Evolutionary conservation across 1,140 invertebrate genomes (phyloP).

Genomic region (Gyrodactylus bullatarudis): DNA sequence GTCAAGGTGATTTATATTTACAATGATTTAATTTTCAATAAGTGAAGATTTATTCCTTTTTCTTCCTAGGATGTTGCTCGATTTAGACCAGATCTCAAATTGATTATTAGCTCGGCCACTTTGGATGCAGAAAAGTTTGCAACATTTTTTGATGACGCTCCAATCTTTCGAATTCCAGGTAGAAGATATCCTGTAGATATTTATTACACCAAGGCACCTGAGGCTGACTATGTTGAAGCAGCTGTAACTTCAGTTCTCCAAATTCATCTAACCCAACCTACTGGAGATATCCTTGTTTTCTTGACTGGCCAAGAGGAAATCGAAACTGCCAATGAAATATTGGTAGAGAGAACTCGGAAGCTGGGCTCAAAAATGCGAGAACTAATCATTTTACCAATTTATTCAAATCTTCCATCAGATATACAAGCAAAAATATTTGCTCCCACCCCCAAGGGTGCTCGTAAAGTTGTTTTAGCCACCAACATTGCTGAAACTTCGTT

Average conservation of each 20-base stretch:
- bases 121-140: constrained; percentile 92
- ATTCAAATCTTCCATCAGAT: constrained; percentile 85
- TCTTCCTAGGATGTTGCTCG: constrained; percentile 81
- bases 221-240: constrained; percentile 88
- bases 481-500: constrained; percentile 97
- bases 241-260: constrained; percentile 77
- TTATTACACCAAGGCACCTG: constrained; percentile 83
- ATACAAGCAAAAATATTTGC: constrained; percentile 94
- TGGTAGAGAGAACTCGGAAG: constrained; percentile 40
- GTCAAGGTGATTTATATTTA: background rate
- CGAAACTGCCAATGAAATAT: constrained; percentile 64
- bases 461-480: constrained; percentile 74
- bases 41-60: background rate
- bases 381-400: constrained; percentile 68
- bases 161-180: constrained; percentile 79
- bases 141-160: constrained; percentile 81
- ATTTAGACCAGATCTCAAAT: constrained; percentile 65
- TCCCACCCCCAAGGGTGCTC: constrained; percentile 58
- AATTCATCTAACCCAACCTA: constrained; percentile 64
- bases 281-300: constrained; percentile 81
- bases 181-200: constrained; percentile 52
- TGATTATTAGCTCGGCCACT: constrained; percentile 84
- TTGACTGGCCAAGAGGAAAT: constrained; percentile 76
- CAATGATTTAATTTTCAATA: background rate
- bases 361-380: constrained; percentile 69